These are phyloP conservation scores for Cheilosia vulpina DNA, from an alignment of 2,888 invertebrate species.

Conservation along the genomic window DNA sequence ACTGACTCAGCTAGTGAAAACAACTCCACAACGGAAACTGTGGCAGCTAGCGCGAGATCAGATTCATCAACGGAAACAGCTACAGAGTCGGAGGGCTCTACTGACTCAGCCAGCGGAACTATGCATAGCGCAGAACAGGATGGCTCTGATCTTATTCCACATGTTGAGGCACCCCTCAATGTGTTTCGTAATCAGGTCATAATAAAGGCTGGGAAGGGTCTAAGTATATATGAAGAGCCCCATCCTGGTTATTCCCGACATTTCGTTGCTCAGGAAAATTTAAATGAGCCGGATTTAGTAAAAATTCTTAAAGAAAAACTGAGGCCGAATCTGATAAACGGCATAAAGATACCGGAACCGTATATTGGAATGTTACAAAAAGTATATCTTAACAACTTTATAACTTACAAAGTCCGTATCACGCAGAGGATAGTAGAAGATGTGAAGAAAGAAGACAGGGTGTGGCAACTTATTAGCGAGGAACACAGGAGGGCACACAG, in stretches of 20 bases:
- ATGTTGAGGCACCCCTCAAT: background rate
- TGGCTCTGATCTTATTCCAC: background rate
- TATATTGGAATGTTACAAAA: background rate
- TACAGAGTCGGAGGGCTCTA: background rate
- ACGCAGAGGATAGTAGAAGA: too few species aligned
- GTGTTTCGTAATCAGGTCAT: slow-evolving; percentile 1
- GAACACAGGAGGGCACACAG: too few species aligned
- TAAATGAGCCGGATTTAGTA: too few species aligned
- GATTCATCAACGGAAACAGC: background rate
- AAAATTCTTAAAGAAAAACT: background rate
- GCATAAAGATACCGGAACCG: slow-evolving; percentile 1
- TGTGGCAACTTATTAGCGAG: background rate
- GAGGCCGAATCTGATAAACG: background rate
- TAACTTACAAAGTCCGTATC: background rate
- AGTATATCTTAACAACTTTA: background rate
- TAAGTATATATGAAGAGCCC: slow-evolving; percentile 1
- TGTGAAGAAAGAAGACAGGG: too few species aligned
- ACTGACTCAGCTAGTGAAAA: background rate
- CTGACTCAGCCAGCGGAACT: background rate
- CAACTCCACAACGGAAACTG: too few species aligned
- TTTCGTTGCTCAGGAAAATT: background rate
- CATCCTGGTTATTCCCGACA: background rate
- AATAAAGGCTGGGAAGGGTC: too few species aligned
- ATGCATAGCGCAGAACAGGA: background rate
- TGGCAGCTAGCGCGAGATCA: background rate